Conservation (phyloP, 1,140 invertebrate species). For the Microplitis demolitor region DNA sequence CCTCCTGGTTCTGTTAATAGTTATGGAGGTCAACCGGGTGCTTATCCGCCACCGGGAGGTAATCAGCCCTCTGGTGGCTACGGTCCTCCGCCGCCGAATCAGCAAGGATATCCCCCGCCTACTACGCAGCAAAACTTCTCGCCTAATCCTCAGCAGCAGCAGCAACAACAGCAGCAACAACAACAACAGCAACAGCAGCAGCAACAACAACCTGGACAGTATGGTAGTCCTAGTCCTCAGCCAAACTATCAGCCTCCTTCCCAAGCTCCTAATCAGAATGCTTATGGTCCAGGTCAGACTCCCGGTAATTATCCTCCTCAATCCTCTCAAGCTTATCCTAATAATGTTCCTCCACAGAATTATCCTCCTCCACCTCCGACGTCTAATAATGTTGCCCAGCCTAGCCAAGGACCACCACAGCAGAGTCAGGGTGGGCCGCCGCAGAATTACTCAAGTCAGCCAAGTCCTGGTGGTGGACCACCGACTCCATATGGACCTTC, state of each 20-base stretch:
- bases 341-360: constrained; percentile 54
- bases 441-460: constrained; percentile 53
- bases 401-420: constrained; percentile 48
- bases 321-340: constrained; percentile 53
- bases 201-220: constrained; percentile 53
- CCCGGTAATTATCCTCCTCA: constrained; percentile 54
- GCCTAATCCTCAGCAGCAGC: constrained; percentile 42
- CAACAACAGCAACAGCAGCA: constrained; percentile 30
- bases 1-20: constrained; percentile 56
- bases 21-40: constrained; percentile 55
- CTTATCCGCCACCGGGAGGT: constrained; percentile 50
- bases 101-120: constrained; percentile 55
- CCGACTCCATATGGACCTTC: constrained; percentile 50
- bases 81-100: constrained; percentile 57
- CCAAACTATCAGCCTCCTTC: constrained; percentile 54
- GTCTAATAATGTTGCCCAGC: constrained; percentile 46
- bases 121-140: constrained; percentile 55
- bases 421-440: constrained; percentile 51
- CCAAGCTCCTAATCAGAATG: constrained; percentile 55
- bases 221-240: constrained; percentile 57
- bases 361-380: constrained; percentile 51
- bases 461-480: constrained; percentile 53
- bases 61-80: constrained; percentile 54
- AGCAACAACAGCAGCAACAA: no score
- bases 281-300: constrained; percentile 53